Evolutionary conservation across 2,113 vertebrate species (phyloP).

Genomic region (Nothobranchius kuhntae): DNA sequence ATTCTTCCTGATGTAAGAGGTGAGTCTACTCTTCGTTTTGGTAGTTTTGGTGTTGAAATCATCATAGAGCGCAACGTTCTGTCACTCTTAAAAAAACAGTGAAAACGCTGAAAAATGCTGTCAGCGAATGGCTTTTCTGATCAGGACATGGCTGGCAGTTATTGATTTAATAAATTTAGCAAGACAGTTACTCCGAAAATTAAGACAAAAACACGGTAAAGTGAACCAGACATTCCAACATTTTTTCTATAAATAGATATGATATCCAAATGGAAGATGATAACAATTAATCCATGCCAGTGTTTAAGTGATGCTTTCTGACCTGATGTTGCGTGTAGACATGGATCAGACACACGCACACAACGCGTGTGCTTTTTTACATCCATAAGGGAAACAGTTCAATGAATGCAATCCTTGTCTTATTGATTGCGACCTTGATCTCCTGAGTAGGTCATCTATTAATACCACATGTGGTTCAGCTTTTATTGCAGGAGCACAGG

Average conservation of each 20-base stretch:
- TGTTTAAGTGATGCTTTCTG: constrained; percentile 45
- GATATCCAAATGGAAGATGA: constrained; percentile 47
- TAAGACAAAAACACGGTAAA: not conserved
- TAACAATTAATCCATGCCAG: constrained; percentile 51
- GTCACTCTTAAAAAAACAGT: too few relatives aligned
- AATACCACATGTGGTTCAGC: constrained; percentile 13
- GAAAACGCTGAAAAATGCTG: too few relatives aligned
- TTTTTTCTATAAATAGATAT: constrained; percentile 48
- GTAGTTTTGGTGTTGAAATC: too few relatives aligned
- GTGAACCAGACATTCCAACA: not conserved
- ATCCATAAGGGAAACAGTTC: constrained; percentile 14
- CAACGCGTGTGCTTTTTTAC: not conserved
- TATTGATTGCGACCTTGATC: constrained; percentile 13
- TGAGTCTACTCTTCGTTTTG: too few relatives aligned
- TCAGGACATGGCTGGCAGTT: too few relatives aligned
- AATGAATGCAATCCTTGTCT: not conserved
- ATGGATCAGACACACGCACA: constrained; percentile 1
- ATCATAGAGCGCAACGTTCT: too few relatives aligned
- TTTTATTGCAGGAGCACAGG: constrained; percentile 11
- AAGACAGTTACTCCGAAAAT: too few relatives aligned
- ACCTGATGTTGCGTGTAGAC: constrained; percentile 30
- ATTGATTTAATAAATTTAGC: too few relatives aligned
- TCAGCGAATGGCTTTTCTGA: too few relatives aligned
- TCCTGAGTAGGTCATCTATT: constrained; percentile 19
- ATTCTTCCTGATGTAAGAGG: too few relatives aligned